A percentile compares a stretch with the other conserved stretches of the same genome.
phyloP scores from a whole-genome alignment of 2,113 vertebrate genomes.

The Engystomops pustulosus region DNA sequence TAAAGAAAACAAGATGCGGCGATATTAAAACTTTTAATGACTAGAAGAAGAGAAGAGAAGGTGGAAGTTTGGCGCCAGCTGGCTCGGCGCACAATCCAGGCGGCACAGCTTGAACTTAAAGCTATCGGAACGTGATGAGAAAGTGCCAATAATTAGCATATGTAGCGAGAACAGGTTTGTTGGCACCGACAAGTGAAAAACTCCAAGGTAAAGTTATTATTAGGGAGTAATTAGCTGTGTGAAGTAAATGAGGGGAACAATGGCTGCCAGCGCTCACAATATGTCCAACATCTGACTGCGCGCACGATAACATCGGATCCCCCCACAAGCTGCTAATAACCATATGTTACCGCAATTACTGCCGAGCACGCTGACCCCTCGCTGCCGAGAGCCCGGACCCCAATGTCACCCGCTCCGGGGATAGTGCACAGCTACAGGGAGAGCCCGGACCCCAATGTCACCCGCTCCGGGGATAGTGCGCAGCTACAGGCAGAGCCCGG shows the following conservation, averaged over 20 bases:
- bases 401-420: too few species aligned
- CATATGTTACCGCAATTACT: conserved; percentile 99
- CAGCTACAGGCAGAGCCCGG: too few species aligned
- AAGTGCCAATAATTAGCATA: conserved; percentile 99
- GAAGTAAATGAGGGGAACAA: conserved; percentile 99
- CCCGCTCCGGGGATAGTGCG: too few species aligned
- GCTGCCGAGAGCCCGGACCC: too few species aligned
- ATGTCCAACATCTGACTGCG: conserved; percentile 97
- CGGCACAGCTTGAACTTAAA: conserved; percentile 99
- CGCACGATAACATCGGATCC: conserved; percentile 93
- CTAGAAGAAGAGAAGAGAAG: conserved; percentile 77
- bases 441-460: too few species aligned
- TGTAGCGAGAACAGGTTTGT: conserved; percentile 99
- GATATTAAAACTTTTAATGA: conserved; percentile 85
- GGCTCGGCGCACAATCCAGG: conserved; percentile 88
- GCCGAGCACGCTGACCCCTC: conserved; percentile 94
- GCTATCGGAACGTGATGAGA: conserved; percentile 99
- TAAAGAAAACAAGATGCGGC: conserved; percentile 77
- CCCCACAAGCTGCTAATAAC: conserved; percentile 95
- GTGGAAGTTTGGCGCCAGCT: conserved; percentile 93
- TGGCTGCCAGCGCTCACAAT: conserved; percentile 99
- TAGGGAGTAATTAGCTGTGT: conserved; percentile 99
- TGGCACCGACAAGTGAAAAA: conserved; percentile 95
- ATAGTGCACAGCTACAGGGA: too few species aligned
- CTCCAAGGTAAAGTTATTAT: conserved; percentile 99